These are phyloP conservation scores for Sinohyriopsis cumingii DNA, from an alignment of 2,888 invertebrate genomes.

Conservation along the genomic window DNA sequence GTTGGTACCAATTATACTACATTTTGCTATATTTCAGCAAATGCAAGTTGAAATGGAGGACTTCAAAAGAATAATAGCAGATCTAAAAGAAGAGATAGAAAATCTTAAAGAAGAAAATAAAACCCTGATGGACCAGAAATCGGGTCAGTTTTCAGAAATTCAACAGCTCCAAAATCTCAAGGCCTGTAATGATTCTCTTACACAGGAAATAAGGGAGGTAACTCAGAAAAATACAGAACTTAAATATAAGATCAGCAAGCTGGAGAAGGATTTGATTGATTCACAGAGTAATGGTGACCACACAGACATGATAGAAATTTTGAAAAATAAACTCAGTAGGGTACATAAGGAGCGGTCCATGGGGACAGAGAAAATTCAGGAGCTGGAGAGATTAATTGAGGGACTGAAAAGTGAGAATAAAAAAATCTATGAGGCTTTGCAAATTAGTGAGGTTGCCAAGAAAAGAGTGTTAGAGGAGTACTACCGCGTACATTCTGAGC, in stretches of 20 bases:
- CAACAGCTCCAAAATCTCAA: constrained; percentile 39
- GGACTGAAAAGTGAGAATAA: constrained; percentile 47
- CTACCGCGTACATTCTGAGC: constrained; percentile 46
- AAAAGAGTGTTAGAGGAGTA: constrained; percentile 50
- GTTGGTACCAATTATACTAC: no score
- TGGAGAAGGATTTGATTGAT: constrained; percentile 53
- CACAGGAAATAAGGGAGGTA: constrained; percentile 49
- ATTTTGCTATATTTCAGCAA: constrained; percentile 18
- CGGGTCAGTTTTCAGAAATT: constrained; percentile 41
- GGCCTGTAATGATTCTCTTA: constrained; percentile 43
- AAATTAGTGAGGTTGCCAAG: constrained; percentile 50
- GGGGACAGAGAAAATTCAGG: constrained; percentile 46
- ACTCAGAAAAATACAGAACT: constrained; percentile 59
- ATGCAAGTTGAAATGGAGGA: constrained; percentile 40
- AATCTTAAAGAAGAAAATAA: constrained; percentile 40
- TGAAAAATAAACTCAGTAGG: constrained; percentile 47
- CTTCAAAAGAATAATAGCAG: constrained; percentile 31
- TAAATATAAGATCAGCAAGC: constrained; percentile 41
- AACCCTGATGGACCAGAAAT: constrained; percentile 31
- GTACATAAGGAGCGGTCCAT: constrained; percentile 49
- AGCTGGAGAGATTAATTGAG: constrained; percentile 40
- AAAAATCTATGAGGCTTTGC: constrained; percentile 38
- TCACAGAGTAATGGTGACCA: constrained; percentile 42
- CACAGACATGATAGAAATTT: constrained; percentile 46
- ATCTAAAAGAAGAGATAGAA: constrained; percentile 43